A percentile compares a stretch with the other conserved stretches of the same genome.
phyloP scores from a whole-genome alignment of 1,140 invertebrate species.

The Papilio helenus region DNA sequence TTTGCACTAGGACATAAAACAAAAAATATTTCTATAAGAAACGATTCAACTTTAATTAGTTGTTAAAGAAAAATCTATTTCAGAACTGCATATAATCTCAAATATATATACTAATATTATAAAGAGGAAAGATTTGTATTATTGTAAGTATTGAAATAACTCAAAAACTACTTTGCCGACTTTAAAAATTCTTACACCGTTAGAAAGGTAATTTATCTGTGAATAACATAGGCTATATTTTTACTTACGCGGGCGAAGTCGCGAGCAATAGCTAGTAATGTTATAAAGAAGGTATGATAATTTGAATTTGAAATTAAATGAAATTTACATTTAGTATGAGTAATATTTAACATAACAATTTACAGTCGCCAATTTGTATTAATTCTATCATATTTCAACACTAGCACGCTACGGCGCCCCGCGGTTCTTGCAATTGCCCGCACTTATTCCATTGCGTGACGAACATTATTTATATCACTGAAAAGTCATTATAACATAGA shows the following conservation, averaged over 20 bases:
- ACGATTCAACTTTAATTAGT: too few species aligned
- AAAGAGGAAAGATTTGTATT: too few species aligned
- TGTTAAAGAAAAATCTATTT: too few species aligned
- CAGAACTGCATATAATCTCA: too few species aligned
- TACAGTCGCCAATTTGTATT: conserved; percentile 14
- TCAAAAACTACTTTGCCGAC: too few species aligned
- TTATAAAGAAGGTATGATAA: neutral
- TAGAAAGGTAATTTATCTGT: too few species aligned
- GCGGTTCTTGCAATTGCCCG: conserved; percentile 7
- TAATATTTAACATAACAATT: conserved; percentile 3
- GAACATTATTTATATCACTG: conserved; percentile 1
- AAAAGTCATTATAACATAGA: neutral
- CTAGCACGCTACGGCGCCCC: conserved; percentile 2
- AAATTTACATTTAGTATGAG: neutral
- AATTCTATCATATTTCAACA: conserved; percentile 18
- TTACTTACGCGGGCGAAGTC: too few species aligned
- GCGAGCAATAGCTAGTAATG: neutral
- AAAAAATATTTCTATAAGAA: neutral
- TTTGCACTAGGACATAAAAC: neutral
- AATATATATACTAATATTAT: too few species aligned
- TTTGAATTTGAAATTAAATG: neutral
- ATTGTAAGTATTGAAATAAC: too few species aligned
- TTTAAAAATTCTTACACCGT: too few species aligned
- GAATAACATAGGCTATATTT: too few species aligned
- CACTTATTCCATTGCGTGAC: conserved; percentile 8